Base-by-base conservation (phyloP, 2,113 vertebrate species). In the Amphilophus citrinellus region DNA sequence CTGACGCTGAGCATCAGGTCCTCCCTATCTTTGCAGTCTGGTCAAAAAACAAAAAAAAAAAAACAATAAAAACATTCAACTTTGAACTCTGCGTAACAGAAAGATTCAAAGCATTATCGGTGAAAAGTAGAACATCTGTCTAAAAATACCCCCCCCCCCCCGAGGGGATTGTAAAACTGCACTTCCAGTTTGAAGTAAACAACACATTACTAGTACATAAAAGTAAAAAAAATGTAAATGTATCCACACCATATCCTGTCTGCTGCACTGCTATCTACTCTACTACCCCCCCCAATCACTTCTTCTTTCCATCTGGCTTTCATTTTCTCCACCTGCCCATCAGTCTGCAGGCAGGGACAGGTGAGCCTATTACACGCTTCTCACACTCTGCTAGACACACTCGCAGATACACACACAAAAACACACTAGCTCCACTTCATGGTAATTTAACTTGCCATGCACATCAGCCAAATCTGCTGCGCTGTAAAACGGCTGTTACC, bases 261-360 rank as follows among this genome's bases (percentile, higher is more conserved):
- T 22, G n/a, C 22, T 63, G 63, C 22, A 76, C 50, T 56, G 77
- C 78, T 86, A 91, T 90, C 83, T 78, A 17, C 61, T 47, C 37
- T 53, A 42, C 73, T 2, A 2, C 57, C 61, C n/a, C 24, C n/a
- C 8, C 32, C 66, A 53, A 53, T n/a, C 24, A 1, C 61, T 44
- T 32, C 62, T 65, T 83, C 65, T 77, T 39, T 86, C 88, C 89
- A 93, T 91, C 91, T 93, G 93, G 83, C 89, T 91, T 81, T 82
- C 39, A 85, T 92, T 95, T 78, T 86, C 84, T 77, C 89, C 93
- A 93, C 92, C 91, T 95, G 93, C 92, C 91, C 90, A 89, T 93
- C 90, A 88, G 88, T 93, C 88, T 88, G 88, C 88, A 86, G 84
- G 84, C 76, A 50, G 79, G 75, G 91, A 91, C 91, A 94, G 94